phyloP scores from a whole-genome alignment of 1,140 invertebrate genomes.

The Pristionchus pacificus region DNA sequence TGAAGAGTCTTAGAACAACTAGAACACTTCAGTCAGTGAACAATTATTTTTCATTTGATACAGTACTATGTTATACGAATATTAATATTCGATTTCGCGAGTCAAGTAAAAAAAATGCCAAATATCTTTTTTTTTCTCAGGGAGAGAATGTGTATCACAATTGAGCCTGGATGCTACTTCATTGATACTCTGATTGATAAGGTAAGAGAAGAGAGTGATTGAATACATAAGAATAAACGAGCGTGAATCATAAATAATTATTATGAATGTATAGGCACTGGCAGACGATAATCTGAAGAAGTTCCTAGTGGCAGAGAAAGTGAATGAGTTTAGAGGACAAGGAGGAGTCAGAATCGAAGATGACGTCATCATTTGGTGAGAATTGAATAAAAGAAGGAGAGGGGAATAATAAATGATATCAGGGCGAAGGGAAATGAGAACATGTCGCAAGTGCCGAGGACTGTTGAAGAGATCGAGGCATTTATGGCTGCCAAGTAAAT shows the following conservation, averaged over 20 bases:
- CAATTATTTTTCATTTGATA: too few species aligned
- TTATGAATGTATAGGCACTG: conserved; percentile 53
- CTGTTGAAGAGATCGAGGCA: conserved; percentile 36
- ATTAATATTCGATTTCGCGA: too few species aligned
- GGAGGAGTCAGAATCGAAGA: conserved; percentile 89
- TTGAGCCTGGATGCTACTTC: conserved; percentile 95
- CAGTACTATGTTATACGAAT: too few species aligned
- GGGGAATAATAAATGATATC: not conserved
- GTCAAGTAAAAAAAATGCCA: not conserved
- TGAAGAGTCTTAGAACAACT: conserved; percentile 75
- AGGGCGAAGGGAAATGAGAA: conserved; percentile 72
- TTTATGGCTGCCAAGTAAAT: conserved; percentile 25
- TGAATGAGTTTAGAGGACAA: conserved; percentile 74
- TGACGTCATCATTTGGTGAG: conserved; percentile 76
- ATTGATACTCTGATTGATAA: conserved; percentile 65
- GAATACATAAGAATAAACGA: too few species aligned
- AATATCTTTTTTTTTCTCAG: not conserved
- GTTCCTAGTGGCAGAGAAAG: conserved; percentile 72
- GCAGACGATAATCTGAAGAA: conserved; percentile 62
- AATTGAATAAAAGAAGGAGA: not conserved
- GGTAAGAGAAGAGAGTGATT: too few species aligned
- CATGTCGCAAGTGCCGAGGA: conserved; percentile 28
- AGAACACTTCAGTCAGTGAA: conserved; percentile 67
- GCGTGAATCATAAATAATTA: too few species aligned
- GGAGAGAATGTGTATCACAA: conserved; percentile 66